Conservation (phyloP, 1,140 invertebrate species). For the Diuraphis noxia region DNA sequence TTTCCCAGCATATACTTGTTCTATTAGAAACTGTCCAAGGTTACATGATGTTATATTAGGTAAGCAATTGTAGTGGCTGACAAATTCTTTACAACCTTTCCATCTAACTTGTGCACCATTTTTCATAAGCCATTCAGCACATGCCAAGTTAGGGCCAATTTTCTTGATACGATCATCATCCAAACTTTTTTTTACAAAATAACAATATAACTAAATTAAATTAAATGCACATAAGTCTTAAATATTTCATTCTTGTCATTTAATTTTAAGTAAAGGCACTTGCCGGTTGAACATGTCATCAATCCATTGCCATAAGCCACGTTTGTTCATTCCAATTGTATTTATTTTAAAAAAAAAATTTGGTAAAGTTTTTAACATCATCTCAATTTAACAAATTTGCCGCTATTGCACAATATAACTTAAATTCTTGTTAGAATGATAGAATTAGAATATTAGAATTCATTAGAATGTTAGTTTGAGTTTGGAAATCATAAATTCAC, state of each 20-base stretch:
- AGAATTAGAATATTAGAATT: too few relatives aligned
- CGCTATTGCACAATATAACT: background rate
- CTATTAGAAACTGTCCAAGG: constrained; percentile 64
- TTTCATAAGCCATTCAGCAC: constrained; percentile 85
- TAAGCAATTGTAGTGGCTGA: constrained; percentile 74
- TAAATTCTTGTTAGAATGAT: too few relatives aligned
- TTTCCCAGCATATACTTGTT: constrained; percentile 73
- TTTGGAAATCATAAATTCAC: background rate
- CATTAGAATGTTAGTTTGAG: too few relatives aligned
- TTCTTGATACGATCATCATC: constrained; percentile 67
- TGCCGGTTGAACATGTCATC: constrained; percentile 40
- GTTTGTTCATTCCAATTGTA: background rate
- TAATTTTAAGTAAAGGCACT: background rate
- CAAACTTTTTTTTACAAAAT: constrained; percentile 53
- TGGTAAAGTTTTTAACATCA: background rate
- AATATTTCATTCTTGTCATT: background rate
- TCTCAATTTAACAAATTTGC: background rate
- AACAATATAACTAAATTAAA: background rate
- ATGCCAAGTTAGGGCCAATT: constrained; percentile 82
- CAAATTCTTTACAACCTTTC: constrained; percentile 63
- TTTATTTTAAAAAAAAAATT: background rate
- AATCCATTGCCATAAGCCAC: constrained; percentile 31
- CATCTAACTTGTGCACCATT: constrained; percentile 79
- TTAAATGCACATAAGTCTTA: background rate
- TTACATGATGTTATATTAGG: constrained; percentile 59